A percentile compares a stretch with the other conserved stretches of the same genome.
phyloP scores from a whole-genome alignment of 2,797 vertebrate genomes.

The Catamblyrhynchus diadema region DNA sequence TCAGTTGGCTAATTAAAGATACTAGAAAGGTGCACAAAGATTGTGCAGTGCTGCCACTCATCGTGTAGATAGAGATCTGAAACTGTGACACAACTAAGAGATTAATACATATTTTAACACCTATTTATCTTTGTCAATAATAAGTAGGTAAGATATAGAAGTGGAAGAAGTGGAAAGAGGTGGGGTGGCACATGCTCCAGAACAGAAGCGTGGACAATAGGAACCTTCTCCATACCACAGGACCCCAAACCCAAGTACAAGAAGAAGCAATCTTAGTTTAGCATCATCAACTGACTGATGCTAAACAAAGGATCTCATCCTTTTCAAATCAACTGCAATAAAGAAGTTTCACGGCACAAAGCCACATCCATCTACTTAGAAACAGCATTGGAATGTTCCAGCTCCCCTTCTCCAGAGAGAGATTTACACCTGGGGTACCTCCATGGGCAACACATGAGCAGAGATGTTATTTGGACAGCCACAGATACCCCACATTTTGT shows the following conservation, averaged over 20 bases:
- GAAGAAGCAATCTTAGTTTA: neutral
- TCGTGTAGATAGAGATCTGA: neutral
- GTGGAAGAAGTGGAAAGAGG: neutral
- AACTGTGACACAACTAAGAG: neutral
- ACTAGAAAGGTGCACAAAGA: neutral
- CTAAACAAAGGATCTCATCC: neutral
- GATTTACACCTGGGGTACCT: neutral
- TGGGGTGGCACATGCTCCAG: neutral
- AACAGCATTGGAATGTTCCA: neutral
- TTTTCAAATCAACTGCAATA: neutral
- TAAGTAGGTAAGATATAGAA: neutral
- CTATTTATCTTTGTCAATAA: neutral
- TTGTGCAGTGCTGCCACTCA: neutral
- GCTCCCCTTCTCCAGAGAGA: neutral
- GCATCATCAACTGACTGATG: neutral
- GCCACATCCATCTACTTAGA: neutral
- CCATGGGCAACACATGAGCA: neutral
- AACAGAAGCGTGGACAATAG: fast-evolving
- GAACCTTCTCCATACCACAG: neutral
- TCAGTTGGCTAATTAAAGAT: neutral
- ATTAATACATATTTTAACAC: neutral
- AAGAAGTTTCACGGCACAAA: neutral
- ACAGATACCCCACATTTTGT: neutral
- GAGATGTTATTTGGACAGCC: neutral
- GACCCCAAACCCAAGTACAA: neutral